These are phyloP conservation scores for Prorops nasuta DNA, from an alignment of 1,140 invertebrate species.

Conservation along the genomic window DNA sequence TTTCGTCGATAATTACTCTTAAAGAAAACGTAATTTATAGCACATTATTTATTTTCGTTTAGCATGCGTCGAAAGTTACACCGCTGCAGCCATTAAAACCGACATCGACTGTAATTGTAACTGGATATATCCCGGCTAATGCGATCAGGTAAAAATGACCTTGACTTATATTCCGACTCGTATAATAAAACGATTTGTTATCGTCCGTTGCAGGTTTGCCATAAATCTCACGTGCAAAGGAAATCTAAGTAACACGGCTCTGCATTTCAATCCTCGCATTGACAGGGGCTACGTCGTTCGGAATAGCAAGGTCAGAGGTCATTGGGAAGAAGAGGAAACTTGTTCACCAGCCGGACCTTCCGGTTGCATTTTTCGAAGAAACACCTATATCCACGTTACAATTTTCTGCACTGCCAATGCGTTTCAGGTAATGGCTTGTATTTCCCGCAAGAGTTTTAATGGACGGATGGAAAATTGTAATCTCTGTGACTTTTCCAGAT, in stretches of 20 bases:
- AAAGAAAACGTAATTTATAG: too few relatives aligned
- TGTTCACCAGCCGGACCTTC: constrained; percentile 50
- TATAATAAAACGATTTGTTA: neutral
- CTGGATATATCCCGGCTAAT: constrained; percentile 44
- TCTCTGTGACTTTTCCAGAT: constrained; percentile 50
- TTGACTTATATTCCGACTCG: constrained; percentile 3
- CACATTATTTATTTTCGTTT: too few relatives aligned
- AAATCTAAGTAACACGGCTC: constrained; percentile 63
- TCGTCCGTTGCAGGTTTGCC: constrained; percentile 57
- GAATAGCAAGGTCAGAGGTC: constrained; percentile 63
- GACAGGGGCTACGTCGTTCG: constrained; percentile 75
- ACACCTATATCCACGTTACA: constrained; percentile 44
- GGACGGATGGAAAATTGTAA: neutral
- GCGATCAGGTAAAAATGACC: constrained; percentile 32
- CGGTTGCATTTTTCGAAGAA: constrained; percentile 34
- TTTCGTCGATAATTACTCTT: too few relatives aligned
- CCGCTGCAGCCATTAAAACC: constrained; percentile 36
- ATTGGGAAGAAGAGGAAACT: constrained; percentile 73
- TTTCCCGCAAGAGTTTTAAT: neutral
- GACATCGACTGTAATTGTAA: constrained; percentile 44
- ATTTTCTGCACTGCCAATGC: constrained; percentile 45
- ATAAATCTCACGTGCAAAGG: constrained; percentile 62
- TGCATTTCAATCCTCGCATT: constrained; percentile 78
- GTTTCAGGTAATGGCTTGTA: constrained; percentile 38
- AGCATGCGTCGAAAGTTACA: constrained; percentile 31